These are phyloP conservation scores for Trypoxylus dichotomus DNA, from an alignment of 1,140 invertebrate genomes.

Conservation along the genomic window DNA sequence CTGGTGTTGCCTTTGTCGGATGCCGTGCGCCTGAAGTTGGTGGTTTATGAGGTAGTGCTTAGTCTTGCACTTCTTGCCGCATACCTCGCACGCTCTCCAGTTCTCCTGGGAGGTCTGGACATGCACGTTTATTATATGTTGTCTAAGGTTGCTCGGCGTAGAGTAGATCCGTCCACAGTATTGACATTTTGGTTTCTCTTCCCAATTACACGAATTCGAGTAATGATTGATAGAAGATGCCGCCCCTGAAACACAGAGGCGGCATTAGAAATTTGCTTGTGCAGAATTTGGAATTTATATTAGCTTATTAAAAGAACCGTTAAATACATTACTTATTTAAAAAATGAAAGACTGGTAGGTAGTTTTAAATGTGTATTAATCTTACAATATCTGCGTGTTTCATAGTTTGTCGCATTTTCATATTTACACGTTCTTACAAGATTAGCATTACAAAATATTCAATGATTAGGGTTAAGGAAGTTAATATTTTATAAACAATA, in stretches of 20 bases:
- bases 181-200: constrained; percentile 37
- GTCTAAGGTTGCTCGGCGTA: constrained; percentile 65
- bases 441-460: too few species aligned
- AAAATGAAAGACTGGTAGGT: too few species aligned
- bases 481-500: too few species aligned
- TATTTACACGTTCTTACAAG: too few species aligned
- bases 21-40: constrained; percentile 72
- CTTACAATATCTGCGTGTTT: too few species aligned
- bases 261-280: constrained; percentile 35
- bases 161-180: constrained; percentile 40
- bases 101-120: constrained; percentile 69
- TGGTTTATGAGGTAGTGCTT: constrained; percentile 78
- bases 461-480: too few species aligned
- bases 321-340: too few species aligned
- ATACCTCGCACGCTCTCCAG: constrained; percentile 71
- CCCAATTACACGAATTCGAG: constrained; percentile 29
- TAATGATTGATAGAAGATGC: constrained; percentile 31
- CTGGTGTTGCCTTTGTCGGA: constrained; percentile 59
- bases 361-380: too few species aligned
- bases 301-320: too few species aligned
- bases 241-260: constrained; percentile 47
- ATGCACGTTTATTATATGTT: constrained; percentile 75
- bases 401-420: too few species aligned
- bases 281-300: neutral
- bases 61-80: constrained; percentile 75